These are phyloP conservation scores for Forbesichthys papilliferus DNA, from an alignment of 2,113 vertebrate species.

Conservation along the genomic window DNA sequence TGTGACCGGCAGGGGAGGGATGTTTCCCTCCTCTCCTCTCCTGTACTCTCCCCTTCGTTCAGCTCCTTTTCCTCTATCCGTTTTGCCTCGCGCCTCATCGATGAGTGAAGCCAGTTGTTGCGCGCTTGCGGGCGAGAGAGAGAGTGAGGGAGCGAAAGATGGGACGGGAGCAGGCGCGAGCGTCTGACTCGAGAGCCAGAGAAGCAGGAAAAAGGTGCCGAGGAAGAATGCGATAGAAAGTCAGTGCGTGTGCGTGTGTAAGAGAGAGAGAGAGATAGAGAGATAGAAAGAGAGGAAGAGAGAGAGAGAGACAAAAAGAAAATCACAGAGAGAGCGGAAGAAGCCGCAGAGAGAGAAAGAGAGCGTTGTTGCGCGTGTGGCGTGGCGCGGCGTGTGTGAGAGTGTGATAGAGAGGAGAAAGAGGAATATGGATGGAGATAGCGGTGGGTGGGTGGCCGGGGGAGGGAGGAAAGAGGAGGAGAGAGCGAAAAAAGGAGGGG, in stretches of 20 bases:
- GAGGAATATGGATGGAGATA: conserved; percentile 67
- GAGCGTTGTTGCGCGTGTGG: conserved; percentile 51
- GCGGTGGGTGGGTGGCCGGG: conserved; percentile 54
- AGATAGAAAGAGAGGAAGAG: background rate
- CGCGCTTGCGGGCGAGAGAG: conserved; percentile 64
- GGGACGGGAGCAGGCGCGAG: conserved; percentile 63
- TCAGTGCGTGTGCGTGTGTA: conserved; percentile 61
- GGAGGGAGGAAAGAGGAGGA: conserved; percentile 54
- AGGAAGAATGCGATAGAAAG: conserved; percentile 71
- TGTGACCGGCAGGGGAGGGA: background rate
- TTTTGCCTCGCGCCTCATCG: background rate
- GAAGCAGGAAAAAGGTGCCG: conserved; percentile 39
- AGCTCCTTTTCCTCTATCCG: background rate
- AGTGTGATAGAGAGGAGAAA: conserved; percentile 75
- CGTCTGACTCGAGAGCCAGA: conserved; percentile 54
- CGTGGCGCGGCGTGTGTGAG: conserved; percentile 67
- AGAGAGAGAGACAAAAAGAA: conserved; percentile 61
- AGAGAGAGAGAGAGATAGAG: conserved; percentile 55
- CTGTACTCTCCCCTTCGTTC: conserved; percentile 9
- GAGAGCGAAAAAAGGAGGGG: conserved; percentile 57
- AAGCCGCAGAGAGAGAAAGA: conserved; percentile 18
- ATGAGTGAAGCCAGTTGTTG: conserved; percentile 71
- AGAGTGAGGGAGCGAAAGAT: conserved; percentile 65
- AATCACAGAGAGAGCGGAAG: conserved; percentile 65
- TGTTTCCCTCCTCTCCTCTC: background rate